Base-by-base conservation (phyloP, 2,797 vertebrate genomes). In the Urocyon cinereoargenteus region DNA sequence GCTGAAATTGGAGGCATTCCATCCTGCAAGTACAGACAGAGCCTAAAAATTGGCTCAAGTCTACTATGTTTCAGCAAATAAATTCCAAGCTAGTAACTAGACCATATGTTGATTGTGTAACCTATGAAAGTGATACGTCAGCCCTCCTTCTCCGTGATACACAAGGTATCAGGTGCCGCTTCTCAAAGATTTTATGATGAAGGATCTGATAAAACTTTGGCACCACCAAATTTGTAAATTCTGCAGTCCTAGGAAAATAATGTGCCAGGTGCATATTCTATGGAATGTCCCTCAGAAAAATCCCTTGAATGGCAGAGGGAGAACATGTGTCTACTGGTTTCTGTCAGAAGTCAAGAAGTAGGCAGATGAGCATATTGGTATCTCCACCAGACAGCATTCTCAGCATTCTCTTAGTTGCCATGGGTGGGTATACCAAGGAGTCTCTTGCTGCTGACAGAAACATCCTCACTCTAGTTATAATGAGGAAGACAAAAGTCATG, bases 391-490 rank as follows among this genome's bases (percentile, higher is more conserved):
- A 5, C 26, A 72, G 36, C 1, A 1, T 6, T 3, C 94, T 97
- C 92, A 96, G 96, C 90, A 91, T 6, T 51, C 86, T 34, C 59
- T 97, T 96, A 92, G 94, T 95, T 86, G 94, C 85, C 91, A 55
- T 45, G 97, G 87, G 64, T 45, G 97, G 87, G 13, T 28, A 66
- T 68, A 72, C n/a, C 77, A 81, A 88, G 75, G 72, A 79, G 62
- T 91, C 70, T 96, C 96, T 95, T 57, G n/a, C 14, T 92, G 64
- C 14, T 92, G 68, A 2, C 18, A 73, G 19, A 36, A 85, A 81
- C 26, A 68, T 5, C 13, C 16, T 84, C 28, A 16, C 70, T 51
- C 0, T 81, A 34, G 57, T 77, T 64, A 75, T 53, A 62, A 66
- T 53, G 68, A 79, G 18, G 8, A 95, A 70, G 18, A 45, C 79